These are phyloP conservation scores for Panorpa germanica DNA, from an alignment of 2,888 invertebrate genomes.

Conservation along the genomic window DNA sequence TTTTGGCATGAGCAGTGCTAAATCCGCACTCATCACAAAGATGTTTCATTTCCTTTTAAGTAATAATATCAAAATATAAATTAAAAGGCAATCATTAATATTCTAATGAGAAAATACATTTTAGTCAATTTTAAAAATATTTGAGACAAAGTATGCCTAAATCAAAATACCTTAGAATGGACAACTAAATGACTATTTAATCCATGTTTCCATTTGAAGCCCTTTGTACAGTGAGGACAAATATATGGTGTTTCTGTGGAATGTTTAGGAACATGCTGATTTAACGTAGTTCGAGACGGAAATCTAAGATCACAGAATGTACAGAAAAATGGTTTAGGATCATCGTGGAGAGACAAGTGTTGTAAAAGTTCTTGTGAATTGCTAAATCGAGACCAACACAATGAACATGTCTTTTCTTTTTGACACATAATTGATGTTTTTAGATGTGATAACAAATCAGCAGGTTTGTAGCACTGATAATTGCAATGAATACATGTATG, in stretches of 20 bases:
- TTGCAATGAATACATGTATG: constrained; percentile 24
- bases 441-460: constrained; percentile 22
- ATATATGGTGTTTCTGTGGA: constrained; percentile 30
- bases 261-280: constrained; percentile 32
- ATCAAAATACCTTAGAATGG: constrained; percentile 21
- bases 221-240: constrained; percentile 28
- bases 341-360: constrained; percentile 25
- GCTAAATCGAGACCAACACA: constrained; percentile 19
- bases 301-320: constrained; percentile 28
- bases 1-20: constrained; percentile 31
- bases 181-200: constrained; percentile 30
- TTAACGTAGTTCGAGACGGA: constrained; percentile 26
- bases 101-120: too few species aligned
- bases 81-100: too few species aligned
- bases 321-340: constrained; percentile 30
- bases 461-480: constrained; percentile 24
- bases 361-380: constrained; percentile 16
- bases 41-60: constrained; percentile 29
- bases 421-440: constrained; percentile 14
- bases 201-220: constrained; percentile 38
- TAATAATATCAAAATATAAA: too few species aligned
- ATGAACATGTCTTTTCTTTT: constrained; percentile 16
- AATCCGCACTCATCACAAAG: constrained; percentile 36
- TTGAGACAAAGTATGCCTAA: background rate
- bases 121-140: too few species aligned